Evolutionary conservation across 1,140 invertebrate species (phyloP).

Genomic region (Drosophila littoralis): DNA sequence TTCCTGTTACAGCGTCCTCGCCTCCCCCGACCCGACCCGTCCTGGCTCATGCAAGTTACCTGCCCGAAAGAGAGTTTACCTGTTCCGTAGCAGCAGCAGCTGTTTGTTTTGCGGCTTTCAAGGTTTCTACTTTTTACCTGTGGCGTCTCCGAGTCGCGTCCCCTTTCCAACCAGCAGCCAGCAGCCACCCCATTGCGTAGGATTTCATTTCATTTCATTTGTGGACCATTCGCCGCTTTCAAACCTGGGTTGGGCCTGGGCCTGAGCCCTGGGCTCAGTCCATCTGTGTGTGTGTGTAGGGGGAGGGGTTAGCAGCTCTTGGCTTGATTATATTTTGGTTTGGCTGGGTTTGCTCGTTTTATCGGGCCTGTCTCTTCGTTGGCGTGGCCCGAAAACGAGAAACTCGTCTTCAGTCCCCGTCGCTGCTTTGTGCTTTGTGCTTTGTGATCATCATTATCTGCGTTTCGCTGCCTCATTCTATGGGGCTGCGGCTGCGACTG

Average conservation of each 20-base stretch:
- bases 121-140: slow-evolving; percentile 79
- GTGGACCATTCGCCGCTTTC: slow-evolving; percentile 49
- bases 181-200: slow-evolving; percentile 79
- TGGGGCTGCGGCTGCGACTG: slow-evolving; percentile 34
- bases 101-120: slow-evolving; percentile 82
- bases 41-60: slow-evolving; percentile 55
- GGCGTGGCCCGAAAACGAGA: slow-evolving; percentile 59
- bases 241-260: slow-evolving; percentile 49
- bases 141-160: slow-evolving; percentile 57
- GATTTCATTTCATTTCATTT: slow-evolving; percentile 65
- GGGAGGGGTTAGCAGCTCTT: slow-evolving; percentile 47
- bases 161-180: slow-evolving; percentile 51
- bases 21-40: slow-evolving; percentile 43
- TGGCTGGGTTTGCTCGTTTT: slow-evolving; percentile 36
- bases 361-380: slow-evolving; percentile 53
- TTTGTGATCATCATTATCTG: slow-evolving; percentile 77
- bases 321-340: slow-evolving; percentile 53
- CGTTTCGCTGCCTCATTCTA: slow-evolving; percentile 81
- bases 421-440: slow-evolving; percentile 66
- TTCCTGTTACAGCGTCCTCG: slow-evolving; percentile 71
- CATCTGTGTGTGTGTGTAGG: neutral
- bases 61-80: slow-evolving; percentile 64
- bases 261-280: slow-evolving; percentile 20
- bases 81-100: slow-evolving; percentile 61
- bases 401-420: slow-evolving; percentile 62